phyloP scores from a whole-genome alignment of 2,888 invertebrate genomes.

The Cephonodes hylas region DNA sequence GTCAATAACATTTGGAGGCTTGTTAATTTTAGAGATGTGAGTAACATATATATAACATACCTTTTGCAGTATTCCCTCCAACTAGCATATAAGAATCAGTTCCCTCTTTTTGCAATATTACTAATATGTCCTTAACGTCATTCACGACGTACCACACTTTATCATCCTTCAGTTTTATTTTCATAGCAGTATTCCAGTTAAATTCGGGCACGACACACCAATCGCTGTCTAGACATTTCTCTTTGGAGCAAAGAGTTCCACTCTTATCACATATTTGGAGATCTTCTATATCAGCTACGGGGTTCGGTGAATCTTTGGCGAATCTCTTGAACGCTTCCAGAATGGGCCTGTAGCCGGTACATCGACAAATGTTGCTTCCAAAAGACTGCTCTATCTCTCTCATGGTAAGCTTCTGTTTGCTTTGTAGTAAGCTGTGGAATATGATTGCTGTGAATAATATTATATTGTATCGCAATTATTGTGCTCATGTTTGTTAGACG shows the following conservation, averaged over 20 bases:
- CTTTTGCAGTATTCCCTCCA: conserved; percentile 89
- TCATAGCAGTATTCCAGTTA: conserved; percentile 8
- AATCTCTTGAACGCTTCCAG: conserved; percentile 83
- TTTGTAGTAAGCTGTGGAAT: conserved; percentile 56
- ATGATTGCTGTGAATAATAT: too few relatives aligned
- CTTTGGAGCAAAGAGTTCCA: conserved; percentile 31
- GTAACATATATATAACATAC: conserved; percentile 63
- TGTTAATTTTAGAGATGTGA: too few relatives aligned
- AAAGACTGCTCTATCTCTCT: conserved; percentile 85
- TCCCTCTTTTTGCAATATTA: conserved; percentile 61
- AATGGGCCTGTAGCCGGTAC: conserved; percentile 85
- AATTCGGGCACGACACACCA: conserved; percentile 41
- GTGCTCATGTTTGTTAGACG: too few relatives aligned
- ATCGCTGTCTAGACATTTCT: conserved; percentile 27
- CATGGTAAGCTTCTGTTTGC: conserved; percentile 72
- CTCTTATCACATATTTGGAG: conserved; percentile 42
- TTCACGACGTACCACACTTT: conserved; percentile 77
- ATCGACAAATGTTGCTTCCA: conserved; percentile 87
- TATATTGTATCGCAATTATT: too few relatives aligned
- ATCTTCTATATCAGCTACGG: conserved; percentile 55
- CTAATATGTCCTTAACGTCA: conserved; percentile 71
- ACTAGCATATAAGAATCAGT: conserved; percentile 82
- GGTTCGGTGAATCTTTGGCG: conserved; percentile 66
- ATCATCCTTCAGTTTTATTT: conserved; percentile 57
- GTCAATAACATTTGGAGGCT: too few relatives aligned